A percentile compares a stretch with the other conserved stretches of the same genome.
Evolutionary conservation across 2,888 invertebrate genomes (phyloP).

Genomic region (Scaptomyza polygonia): DNA sequence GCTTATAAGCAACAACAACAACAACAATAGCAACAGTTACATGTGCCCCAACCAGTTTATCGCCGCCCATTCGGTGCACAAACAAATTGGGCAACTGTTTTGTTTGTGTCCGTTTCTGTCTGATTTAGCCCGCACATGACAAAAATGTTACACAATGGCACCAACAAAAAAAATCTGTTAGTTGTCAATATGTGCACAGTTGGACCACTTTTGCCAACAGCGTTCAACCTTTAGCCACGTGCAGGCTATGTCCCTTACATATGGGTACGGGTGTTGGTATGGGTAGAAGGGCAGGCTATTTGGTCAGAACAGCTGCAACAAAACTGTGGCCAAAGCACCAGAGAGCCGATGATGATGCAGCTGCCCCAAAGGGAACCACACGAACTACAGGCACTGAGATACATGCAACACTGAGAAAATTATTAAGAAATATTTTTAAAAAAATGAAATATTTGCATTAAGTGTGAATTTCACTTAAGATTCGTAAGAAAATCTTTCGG

Average conservation of each 20-base stretch:
- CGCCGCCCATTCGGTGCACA: conserved; percentile 37
- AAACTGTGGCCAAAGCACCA: conserved; percentile 18
- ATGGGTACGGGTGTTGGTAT: background rate
- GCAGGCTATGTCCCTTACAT: background rate
- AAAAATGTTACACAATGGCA: conserved; percentile 68
- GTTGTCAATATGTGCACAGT: conserved; percentile 69
- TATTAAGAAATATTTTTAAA: too few species aligned
- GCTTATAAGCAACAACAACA: conserved; percentile 54
- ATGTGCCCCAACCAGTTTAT: conserved; percentile 23
- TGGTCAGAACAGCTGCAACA: conserved; percentile 52
- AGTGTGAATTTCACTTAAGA: too few species aligned
- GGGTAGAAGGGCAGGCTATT: conserved; percentile 3
- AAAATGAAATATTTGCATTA: too few species aligned
- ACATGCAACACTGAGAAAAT: background rate
- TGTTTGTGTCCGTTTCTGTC: conserved; percentile 64
- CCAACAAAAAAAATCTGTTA: conserved; percentile 72
- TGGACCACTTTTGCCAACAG: conserved; percentile 59
- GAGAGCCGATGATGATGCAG: conserved; percentile 15
- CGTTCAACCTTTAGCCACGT: conserved; percentile 64
- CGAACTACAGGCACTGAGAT: background rate
- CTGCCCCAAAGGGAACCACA: conserved; percentile 12
- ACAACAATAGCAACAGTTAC: conserved; percentile 17
- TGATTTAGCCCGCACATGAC: conserved; percentile 71
- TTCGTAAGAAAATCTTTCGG: too few species aligned
- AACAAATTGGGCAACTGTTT: conserved; percentile 64